Evolutionary conservation across 2,113 vertebrate species (phyloP), one percentile per base, ranked within the genome.

Genomic region (Pseudopipra pipra): DNA sequence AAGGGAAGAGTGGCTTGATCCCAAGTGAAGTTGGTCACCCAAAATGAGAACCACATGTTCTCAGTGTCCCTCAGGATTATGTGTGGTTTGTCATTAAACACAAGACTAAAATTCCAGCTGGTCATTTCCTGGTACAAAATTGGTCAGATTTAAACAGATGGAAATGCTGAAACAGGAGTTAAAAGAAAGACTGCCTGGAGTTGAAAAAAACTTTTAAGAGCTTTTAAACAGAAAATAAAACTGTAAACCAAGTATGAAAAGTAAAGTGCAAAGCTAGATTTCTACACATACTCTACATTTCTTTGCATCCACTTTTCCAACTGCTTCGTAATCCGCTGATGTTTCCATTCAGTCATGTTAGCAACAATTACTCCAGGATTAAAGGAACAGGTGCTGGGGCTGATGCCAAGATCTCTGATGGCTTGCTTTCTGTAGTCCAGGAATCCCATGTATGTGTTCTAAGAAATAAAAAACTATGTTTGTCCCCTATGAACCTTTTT

Each of bases 381-480:
- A 97, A 99, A 99, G 20, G 99, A 99, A 95, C 99, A 99, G 80
- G 99, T 99, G 41, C 97, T 99, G 90, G 99, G 99, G 91, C 98
- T 99, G 89, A 99, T 99, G 95, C 99, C 99, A 63, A 99, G 98
- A 66, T 99, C 98, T 94, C 98, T 98, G 27, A 99, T 97, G 3
- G 98, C 96, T 97, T 99, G 97, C 92, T 99, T 99, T 90, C 99
- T 98, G 85, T 99, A 99, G 98, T 99, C 99, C 97, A 99, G 97
- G 87, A 98, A 99, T 81, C 99, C 99, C 99, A 99, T 99, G 80
- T 99, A 99, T 1, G 99, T 99, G 27, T 99, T 99, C 99, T 99
- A 86, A 37, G 75, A 61, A 81, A 61, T 22, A 22, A 63, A 83
- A 16, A 8, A 6, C 5, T 14, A 46, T 37, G 6, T 56, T 89